These are phyloP conservation scores for Cremastobaeus sp. DNA, from an alignment of 2,888 invertebrate species.

Conservation along the genomic window DNA sequence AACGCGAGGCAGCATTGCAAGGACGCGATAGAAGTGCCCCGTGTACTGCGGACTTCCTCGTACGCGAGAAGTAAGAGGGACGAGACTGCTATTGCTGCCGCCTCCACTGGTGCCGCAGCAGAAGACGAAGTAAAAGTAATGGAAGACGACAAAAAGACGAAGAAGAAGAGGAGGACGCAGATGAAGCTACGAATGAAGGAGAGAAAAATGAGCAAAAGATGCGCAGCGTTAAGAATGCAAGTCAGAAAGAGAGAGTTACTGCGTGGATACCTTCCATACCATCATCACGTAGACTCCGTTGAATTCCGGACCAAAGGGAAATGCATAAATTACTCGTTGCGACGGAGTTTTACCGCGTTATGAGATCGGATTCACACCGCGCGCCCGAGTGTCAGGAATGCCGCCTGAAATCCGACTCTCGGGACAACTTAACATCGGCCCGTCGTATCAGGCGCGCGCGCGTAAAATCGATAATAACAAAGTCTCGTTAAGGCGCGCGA, in stretches of 20 bases:
- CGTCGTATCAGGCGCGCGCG: slow-evolving; percentile 4
- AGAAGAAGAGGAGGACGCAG: slow-evolving; percentile 55
- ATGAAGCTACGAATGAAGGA: slow-evolving; percentile 32
- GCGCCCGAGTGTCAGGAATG: slow-evolving; percentile 17
- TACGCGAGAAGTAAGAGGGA: slow-evolving; percentile 67
- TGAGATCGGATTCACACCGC: slow-evolving; percentile 56
- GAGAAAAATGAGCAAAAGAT: slow-evolving; percentile 37
- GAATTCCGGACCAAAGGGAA: slow-evolving; percentile 64
- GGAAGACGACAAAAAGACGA: slow-evolving; percentile 7
- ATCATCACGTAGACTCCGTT: slow-evolving; percentile 66
- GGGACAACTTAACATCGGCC: slow-evolving; percentile 13
- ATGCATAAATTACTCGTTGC: slow-evolving; percentile 69
- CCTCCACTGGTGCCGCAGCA: slow-evolving; percentile 35
- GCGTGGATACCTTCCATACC: slow-evolving; percentile 51
- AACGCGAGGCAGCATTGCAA: slow-evolving; percentile 73
- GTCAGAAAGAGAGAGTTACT: slow-evolving; percentile 55
- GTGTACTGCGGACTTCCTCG: slow-evolving; percentile 63
- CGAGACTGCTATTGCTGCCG: slow-evolving; percentile 24
- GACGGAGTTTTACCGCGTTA: slow-evolving; percentile 58
- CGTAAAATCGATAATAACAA: slow-evolving; percentile 45
- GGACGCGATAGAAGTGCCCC: slow-evolving; percentile 71
- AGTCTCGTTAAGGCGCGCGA: slow-evolving; percentile 18
- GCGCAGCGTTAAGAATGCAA: slow-evolving; percentile 16
- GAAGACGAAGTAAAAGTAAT: slow-evolving; percentile 9
- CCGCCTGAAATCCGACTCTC: slow-evolving; percentile 34